phyloP scores from a whole-genome alignment of 2,888 invertebrate genomes.

The Plusia festucae region DNA sequence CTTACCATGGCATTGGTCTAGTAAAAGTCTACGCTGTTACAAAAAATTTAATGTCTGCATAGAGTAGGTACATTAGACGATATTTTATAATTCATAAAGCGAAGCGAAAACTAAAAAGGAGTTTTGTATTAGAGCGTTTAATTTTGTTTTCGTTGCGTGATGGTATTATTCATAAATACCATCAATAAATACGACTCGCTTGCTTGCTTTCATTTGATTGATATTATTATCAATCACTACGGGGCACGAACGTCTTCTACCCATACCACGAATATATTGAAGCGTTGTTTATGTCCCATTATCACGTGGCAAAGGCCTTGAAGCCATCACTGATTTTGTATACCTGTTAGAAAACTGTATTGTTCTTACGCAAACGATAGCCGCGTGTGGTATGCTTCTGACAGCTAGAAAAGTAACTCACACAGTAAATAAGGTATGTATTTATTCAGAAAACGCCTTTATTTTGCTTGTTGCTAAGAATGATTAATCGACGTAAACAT shows the following conservation, averaged over 20 bases:
- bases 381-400: constrained; percentile 52
- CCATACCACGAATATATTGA: neutral
- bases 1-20: too few relatives aligned
- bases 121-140: neutral
- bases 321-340: constrained; percentile 12
- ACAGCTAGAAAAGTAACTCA: constrained; percentile 45
- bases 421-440: constrained; percentile 39
- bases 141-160: neutral
- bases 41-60: too few relatives aligned
- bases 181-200: neutral
- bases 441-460: constrained; percentile 38
- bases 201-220: neutral
- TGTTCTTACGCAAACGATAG: constrained; percentile 37
- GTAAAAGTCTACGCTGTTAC: too few relatives aligned
- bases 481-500: constrained; percentile 34
- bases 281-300: constrained; percentile 3
- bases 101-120: neutral
- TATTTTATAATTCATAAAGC: too few relatives aligned
- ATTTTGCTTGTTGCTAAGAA: constrained; percentile 25
- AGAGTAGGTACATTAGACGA: too few relatives aligned
- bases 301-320: neutral
- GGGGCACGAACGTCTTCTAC: neutral
- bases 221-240: neutral
- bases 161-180: neutral
- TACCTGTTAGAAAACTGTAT: constrained; percentile 31